phyloP scores from a whole-genome alignment of 2,797 vertebrate genomes.

The Cygnus olor region DNA sequence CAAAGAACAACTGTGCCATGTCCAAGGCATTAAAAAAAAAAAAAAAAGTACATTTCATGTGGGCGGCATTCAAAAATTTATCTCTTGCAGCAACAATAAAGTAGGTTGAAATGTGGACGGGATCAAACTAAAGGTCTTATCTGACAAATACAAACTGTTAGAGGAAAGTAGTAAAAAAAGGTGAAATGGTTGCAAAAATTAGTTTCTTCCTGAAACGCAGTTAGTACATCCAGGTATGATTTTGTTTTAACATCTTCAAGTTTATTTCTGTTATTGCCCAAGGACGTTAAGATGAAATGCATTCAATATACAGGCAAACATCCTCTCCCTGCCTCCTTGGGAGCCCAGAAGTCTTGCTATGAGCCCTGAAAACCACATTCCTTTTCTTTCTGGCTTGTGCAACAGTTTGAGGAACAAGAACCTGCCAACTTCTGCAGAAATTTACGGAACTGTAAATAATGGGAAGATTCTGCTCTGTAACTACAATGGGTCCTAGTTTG shows the following conservation, averaged over 20 bases:
- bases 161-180: background rate
- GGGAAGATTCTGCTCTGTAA: background rate
- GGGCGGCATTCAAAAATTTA: conserved; percentile 21
- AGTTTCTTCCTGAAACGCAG: background rate
- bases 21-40: conserved; percentile 37
- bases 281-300: background rate
- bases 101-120: background rate
- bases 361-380: background rate
- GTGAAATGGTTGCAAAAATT: background rate
- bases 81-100: conserved; percentile 20
- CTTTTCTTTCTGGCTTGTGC: background rate
- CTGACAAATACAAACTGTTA: background rate
- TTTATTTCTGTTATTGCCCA: background rate
- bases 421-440: background rate
- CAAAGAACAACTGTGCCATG: background rate
- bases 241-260: background rate
- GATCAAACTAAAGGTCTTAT: background rate
- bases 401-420: background rate
- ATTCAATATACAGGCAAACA: background rate
- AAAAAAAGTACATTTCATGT: conserved; percentile 16
- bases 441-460: background rate
- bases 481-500: background rate
- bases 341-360: background rate
- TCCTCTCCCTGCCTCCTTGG: background rate
- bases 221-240: background rate